These are phyloP conservation scores for Gracilinanus agilis DNA, from an alignment of 2,113 vertebrate species.

Conservation along the genomic window DNA sequence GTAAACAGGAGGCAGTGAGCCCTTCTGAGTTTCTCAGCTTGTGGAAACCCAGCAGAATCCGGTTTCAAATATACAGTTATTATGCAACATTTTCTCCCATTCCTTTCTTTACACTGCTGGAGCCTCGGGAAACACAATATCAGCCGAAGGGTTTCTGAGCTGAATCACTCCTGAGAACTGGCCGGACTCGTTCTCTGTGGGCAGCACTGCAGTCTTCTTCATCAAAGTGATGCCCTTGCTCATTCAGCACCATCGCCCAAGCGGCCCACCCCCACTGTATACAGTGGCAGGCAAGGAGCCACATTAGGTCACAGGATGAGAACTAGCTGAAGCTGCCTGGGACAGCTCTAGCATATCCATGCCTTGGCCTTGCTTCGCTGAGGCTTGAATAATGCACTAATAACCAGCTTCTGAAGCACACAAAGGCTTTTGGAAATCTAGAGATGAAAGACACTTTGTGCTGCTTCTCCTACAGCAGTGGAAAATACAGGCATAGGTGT, in stretches of 20 bases:
- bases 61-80: background rate
- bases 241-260: slow-evolving; percentile 6
- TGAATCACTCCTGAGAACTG: slow-evolving; percentile 67
- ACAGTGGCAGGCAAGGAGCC: slow-evolving; percentile 65
- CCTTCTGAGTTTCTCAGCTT: background rate
- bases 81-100: background rate
- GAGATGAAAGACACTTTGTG: slow-evolving; percentile 74
- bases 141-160: slow-evolving; percentile 69
- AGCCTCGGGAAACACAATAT: slow-evolving; percentile 65
- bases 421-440: slow-evolving; percentile 78
- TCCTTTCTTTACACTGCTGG: background rate
- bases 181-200: slow-evolving; percentile 75
- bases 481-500: slow-evolving; percentile 66
- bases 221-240: slow-evolving; percentile 52
- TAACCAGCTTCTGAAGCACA: slow-evolving; percentile 70
- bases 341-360: slow-evolving; percentile 68
- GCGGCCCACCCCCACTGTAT: slow-evolving; percentile 28
- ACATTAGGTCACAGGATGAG: slow-evolving; percentile 75
- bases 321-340: slow-evolving; percentile 78
- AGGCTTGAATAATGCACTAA: slow-evolving; percentile 78
- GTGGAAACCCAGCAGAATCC: background rate
- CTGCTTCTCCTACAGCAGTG: slow-evolving; percentile 12
- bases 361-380: slow-evolving; percentile 77
- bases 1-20: background rate
- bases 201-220: slow-evolving; percentile 57